Evolutionary conservation across 1,140 invertebrate genomes (phyloP), one percentile per base, ranked within the genome.

Genomic region (Dryas iulia): DNA sequence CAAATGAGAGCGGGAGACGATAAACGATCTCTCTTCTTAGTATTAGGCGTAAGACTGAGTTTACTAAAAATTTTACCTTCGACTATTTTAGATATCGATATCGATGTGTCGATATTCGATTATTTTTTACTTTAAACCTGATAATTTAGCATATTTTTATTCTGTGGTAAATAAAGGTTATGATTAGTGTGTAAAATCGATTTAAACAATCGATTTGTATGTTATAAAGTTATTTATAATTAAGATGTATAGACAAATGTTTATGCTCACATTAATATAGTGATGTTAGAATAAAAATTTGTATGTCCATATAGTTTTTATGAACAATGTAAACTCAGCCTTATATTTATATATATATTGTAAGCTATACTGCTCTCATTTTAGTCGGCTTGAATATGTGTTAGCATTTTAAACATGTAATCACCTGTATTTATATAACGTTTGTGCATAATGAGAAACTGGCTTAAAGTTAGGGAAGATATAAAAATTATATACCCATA

Each of bases 1-100:
- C 75, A 81, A 87, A 81, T 82, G 83, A 80, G 81, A 84, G 82
- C 77, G 74, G 76, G 73, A 70, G 69, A 69, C 53, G 57, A 59
- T 69, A 59, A n/a, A 39, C 71, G 70, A 77, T 72, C 70, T 75
- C 73, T 74, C 71, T 73, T 70, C 58, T 66, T 77, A 77, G 62
- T 60, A 31, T 69, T 72, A 75, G 66, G 62, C 26, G 35, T 72
- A 75, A 69, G 59, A 70, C 63, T 67, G 67, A 31, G 72, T 70
- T 69, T 65, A 72, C 30, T 63, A n/a, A n/a, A n/a, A n/a, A n/a
- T n/a, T n/a, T n/a, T n/a, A n/a, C n/a, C n/a, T n/a, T n/a, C n/a
- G n/a, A n/a, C n/a, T n/a, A n/a, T n/a, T n/a, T n/a, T n/a, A n/a
- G n/a, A n/a, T n/a, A n/a, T n/a, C n/a, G n/a, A n/a, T n/a, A n/a